Conservation (phyloP, 2,888 invertebrate species). For the Nemotelus pantherinus region DNA sequence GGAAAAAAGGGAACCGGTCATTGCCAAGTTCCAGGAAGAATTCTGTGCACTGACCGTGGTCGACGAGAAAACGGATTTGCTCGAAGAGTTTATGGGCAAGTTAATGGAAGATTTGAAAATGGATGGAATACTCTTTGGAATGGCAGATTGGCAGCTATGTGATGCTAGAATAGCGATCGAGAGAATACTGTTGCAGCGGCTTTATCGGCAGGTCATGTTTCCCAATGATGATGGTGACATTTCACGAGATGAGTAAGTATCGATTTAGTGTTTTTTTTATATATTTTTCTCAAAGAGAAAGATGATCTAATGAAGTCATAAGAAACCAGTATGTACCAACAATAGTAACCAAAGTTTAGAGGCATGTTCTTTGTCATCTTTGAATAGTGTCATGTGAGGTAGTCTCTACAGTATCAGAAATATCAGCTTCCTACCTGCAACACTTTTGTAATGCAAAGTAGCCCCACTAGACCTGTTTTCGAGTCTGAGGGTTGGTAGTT, state of each 20-base stretch:
- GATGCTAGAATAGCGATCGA: conserved; percentile 87
- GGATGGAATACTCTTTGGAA: conserved; percentile 79
- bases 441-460: too few species aligned
- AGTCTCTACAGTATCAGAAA: too few species aligned
- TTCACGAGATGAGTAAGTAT: conserved; percentile 83
- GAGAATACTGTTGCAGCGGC: conserved; percentile 87
- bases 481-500: too few species aligned
- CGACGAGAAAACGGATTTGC: conserved; percentile 91
- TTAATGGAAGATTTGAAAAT: conserved; percentile 76
- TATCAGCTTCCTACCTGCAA: too few species aligned
- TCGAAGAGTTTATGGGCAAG: conserved; percentile 81
- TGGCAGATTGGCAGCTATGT: conserved; percentile 71
- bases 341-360: too few species aligned
- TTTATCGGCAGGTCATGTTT: conserved; percentile 93
- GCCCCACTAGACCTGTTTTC: too few species aligned
- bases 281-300: neutral
- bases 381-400: too few species aligned
- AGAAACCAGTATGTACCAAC: too few species aligned
- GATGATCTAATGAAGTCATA: neutral
- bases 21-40: conserved; percentile 80
- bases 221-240: conserved; percentile 97
- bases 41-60: conserved; percentile 82
- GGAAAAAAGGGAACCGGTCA: conserved; percentile 77
- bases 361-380: too few species aligned
- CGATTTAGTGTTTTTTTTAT: conserved; percentile 21